Evolutionary conservation across 2,113 vertebrate species (phyloP).

Genomic region (Ifrita kowaldi): DNA sequence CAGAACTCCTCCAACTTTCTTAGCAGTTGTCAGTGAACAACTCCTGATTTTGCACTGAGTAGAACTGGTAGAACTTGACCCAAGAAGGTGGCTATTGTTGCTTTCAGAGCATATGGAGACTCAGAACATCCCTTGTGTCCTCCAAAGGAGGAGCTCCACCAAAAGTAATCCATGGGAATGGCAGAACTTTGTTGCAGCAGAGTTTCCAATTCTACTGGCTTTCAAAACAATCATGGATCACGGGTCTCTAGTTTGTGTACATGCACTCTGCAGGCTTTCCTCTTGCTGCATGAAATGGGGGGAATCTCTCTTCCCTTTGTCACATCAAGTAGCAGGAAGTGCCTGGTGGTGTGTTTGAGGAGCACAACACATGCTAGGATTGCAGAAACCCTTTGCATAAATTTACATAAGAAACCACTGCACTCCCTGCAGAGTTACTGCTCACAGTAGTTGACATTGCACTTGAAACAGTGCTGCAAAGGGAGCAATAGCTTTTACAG

Average conservation of each 20-base stretch:
- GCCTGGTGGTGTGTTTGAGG: conserved; percentile 35
- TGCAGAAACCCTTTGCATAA: conserved; percentile 66
- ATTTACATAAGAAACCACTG: conserved; percentile 67
- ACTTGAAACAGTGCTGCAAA: conserved; percentile 47
- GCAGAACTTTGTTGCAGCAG: not conserved
- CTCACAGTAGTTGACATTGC: conserved; percentile 42
- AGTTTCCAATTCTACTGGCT: not conserved
- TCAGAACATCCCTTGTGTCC: not conserved
- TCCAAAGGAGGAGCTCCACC: not conserved
- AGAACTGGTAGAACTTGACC: not conserved
- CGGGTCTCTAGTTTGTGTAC: not conserved
- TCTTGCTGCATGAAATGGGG: not conserved
- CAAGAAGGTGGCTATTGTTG: not conserved
- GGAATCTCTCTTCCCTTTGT: conserved; percentile 15
- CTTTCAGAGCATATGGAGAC: not conserved
- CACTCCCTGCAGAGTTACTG: conserved; percentile 58
- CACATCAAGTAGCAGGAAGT: conserved; percentile 30
- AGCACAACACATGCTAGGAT: conserved; percentile 31
- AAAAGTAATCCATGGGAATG: not conserved
- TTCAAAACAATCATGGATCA: not conserved
- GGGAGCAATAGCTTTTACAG: conserved; percentile 19
- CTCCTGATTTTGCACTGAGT: not conserved
- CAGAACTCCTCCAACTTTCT: not conserved
- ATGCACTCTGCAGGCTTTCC: not conserved
- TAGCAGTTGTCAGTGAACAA: not conserved